Base-by-base conservation (phyloP, 2,113 vertebrate genomes). In the Pygathrix nemaeus region DNA sequence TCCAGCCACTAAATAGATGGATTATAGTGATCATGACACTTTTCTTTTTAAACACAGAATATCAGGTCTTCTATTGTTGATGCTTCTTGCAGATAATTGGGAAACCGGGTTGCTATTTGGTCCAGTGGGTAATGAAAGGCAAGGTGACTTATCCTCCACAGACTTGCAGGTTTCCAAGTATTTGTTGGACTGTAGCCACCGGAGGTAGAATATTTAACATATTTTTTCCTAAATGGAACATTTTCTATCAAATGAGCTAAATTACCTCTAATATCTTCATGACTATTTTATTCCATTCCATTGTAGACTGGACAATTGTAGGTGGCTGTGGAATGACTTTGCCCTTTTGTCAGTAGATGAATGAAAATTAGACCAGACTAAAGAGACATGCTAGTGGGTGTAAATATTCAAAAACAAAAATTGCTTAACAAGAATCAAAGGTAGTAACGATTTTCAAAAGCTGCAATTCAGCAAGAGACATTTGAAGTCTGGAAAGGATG, bases 111-210 rank as follows among this genome's bases (percentile, higher is more conserved):
- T 98, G 95, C 88, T 94, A 92, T 88, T 97, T 61, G 93, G 97
- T 79, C 93, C 68, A 96, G 87, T 96, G 82, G 98, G 75, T 98
- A 97, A 97, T 96, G 79, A 97, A 95, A 98, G 97, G 93, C 59
- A 88, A 89, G 79, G 86, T 61, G 80, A 30, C 89, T 98, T 98
- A 98, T 98, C 95, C 72, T 40, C 88, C 76, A 85, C 59, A 97
- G 50, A 78, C 20, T 97, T 83, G 87, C 66, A 95, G 89, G 73
- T 96, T 98, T 98, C 73, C 80, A 96, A 79, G 78, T 97, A 96
- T 55, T 61, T 70, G 11, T 68, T 94, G 40, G 48, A 30, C 14
- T 64, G 8, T 57, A 91, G 48, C 38, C 82, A 90, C 94, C 61
- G 5, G 48, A 18, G 79, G 8, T 84, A 72, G 35, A 92, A 23